Evolutionary conservation across 2,888 invertebrate species (phyloP).

Genomic region (Apantesis nais): DNA sequence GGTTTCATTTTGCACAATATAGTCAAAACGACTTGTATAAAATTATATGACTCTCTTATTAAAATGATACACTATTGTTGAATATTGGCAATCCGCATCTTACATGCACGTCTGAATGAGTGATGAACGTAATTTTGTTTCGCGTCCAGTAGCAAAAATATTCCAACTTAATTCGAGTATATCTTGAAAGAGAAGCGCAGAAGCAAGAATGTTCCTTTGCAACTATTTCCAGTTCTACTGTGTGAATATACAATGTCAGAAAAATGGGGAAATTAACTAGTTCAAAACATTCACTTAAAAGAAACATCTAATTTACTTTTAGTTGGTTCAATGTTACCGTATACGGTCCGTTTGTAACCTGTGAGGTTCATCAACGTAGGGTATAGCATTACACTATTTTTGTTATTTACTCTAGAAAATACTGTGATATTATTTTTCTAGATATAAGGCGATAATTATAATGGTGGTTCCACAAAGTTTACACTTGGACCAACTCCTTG

Average conservation of each 20-base stretch:
- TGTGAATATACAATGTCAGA: neutral
- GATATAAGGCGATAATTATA: neutral
- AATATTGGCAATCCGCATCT: neutral
- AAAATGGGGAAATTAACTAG: neutral
- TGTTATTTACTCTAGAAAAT: neutral
- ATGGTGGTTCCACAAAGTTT: neutral
- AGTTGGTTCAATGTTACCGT: too few relatives aligned
- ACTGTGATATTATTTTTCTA: neutral
- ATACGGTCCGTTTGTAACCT: neutral
- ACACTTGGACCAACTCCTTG: slow-evolving; percentile 43
- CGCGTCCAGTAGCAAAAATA: neutral
- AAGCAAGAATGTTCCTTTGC: neutral
- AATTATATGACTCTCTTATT: too few relatives aligned
- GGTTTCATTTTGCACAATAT: too few relatives aligned
- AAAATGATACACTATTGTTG: neutral
- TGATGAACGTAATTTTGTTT: neutral
- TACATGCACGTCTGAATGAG: neutral
- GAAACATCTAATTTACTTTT: neutral
- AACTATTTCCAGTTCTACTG: neutral
- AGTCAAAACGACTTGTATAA: neutral
- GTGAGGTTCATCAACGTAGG: neutral
- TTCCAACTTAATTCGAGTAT: neutral
- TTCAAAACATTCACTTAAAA: neutral
- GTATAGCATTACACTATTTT: neutral
- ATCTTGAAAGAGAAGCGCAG: neutral